Base-by-base conservation (phyloP, 2,797 vertebrate genomes). In the Coluber constrictor region DNA sequence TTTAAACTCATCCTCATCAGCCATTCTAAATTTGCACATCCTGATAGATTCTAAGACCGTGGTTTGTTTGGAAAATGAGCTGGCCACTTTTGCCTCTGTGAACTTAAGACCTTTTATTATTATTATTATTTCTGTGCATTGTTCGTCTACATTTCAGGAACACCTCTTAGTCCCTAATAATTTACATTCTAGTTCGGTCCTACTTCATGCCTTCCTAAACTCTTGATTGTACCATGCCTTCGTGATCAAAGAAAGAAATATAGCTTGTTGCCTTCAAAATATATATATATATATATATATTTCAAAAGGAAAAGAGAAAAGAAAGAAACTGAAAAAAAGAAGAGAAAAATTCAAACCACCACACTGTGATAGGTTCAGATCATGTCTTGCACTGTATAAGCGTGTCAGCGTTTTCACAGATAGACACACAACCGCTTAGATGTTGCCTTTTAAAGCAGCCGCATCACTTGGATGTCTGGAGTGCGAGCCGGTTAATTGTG, bases 371-470 rank as follows among this genome's bases (percentile, higher is more conserved):
- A 16, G n/a, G 23, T 43, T 87, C 16, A 4, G 10, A n/a, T 66
- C n/a, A 57, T 57, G 43, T 86, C 37, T 5, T 57, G 27, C 88
- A 43, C 29, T n/a, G 5, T 47, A 5, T 61, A 15, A 56, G 23
- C 18, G 4, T 83, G 9, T 63, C 5, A 12, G 13, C 11, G 11
- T 47, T 57, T 74, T 47, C n/a, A 57, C 32, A 29, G 29, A 20
- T 16, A 5, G 27, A 20, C 18, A 15, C 27, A 16, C 94, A 90
- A 93, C 92, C 6, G 3, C 89, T 95, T 18, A 6, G 94, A 95
- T 94, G 5, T 70, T 6, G 29, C n/a, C 57, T 60, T 92, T 61
- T 86, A 57, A 87, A 90, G 15, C 87, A 56, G 32, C 56, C 32
- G 12, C n/a, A 47, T 29, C 88, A 60, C 37, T 63, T 56, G 59